Base-by-base conservation (phyloP, 2,888 invertebrate genomes). In the Papilio elwesi region DNA sequence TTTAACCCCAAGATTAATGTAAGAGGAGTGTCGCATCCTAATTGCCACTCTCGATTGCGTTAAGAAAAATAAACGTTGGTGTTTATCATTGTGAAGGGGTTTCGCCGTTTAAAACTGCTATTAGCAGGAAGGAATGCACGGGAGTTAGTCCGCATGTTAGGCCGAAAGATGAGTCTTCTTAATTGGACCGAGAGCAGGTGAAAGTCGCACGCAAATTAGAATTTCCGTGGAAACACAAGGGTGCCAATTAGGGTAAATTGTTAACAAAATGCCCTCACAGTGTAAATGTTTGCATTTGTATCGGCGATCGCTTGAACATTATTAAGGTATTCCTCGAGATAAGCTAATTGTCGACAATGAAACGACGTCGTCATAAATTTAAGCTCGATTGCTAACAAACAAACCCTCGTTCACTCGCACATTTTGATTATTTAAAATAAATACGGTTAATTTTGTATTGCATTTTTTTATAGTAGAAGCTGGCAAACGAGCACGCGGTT, bases 1-100 rank as follows among this genome's bases (percentile, higher is more conserved):
- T 91, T 91, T 91, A 91, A 89, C 85, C 82, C 82, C 83, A 71
- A 88, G 89, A 90, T 91, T 92, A 91, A 89, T 88, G 86, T 89
- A 88, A 85, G 87, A 88, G 87, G 85, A 82, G 79, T 71, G 83
- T 84, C 83, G 26, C 26, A 85, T 82, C 79, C 86, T 91, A 90
- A 91, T 90, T 88, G 90, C 88, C 83, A 83, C 85, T 85, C 82
- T 81, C 84, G 85, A 91, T 90, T 88, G 87, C 87, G 90, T 90
- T 87, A 90, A 90, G 87, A 89, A 85, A 86, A 87, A 85, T 83
- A 81, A 85, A 82, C 79, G 81, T 68, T 66, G 74, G 65, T 43
- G 70, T 77, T 75, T 71, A 71, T 77, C 76, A 74, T 63, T 47
- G 68, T 67, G 13, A 71, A 71, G 38, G 76, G 74, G 67, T 62